These are phyloP conservation scores for Perca fluviatilis DNA, from an alignment of 2,113 vertebrate genomes.

Conservation along the genomic window DNA sequence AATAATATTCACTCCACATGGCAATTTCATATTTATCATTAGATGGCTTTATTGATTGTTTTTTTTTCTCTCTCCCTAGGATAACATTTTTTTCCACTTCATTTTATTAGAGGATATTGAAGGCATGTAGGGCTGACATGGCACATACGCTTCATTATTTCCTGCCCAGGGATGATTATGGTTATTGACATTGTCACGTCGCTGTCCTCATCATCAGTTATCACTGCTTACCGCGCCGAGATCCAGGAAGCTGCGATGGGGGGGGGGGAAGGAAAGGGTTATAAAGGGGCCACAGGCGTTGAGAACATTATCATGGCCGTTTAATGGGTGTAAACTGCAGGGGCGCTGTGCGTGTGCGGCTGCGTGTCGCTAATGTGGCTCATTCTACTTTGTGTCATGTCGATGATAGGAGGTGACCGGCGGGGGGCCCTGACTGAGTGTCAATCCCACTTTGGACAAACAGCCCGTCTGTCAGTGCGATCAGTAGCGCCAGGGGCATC, in stretches of 20 bases:
- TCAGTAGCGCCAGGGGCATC: constrained; percentile 53
- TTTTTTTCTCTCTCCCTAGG: constrained; percentile 55
- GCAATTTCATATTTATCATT: constrained; percentile 85
- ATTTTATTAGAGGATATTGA: constrained; percentile 87
- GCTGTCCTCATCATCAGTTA: constrained; percentile 84
- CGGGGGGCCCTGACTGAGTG: constrained; percentile 81
- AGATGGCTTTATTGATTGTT: constrained; percentile 85
- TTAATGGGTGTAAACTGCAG: constrained; percentile 90
- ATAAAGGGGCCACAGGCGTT: constrained; percentile 42
- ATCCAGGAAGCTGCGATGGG: constrained; percentile 46
- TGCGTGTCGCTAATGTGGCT: constrained; percentile 88
- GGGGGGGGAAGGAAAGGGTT: background rate
- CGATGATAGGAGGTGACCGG: constrained; percentile 82
- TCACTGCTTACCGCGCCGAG: constrained; percentile 83
- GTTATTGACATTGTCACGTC: constrained; percentile 92
- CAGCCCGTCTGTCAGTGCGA: constrained; percentile 70
- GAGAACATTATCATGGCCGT: constrained; percentile 75
- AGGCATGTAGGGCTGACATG: constrained; percentile 81
- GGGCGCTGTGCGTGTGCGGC: constrained; percentile 60
- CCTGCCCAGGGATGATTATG: constrained; percentile 85
- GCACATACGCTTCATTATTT: constrained; percentile 88
- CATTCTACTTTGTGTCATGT: constrained; percentile 91
- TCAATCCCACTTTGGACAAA: constrained; percentile 91
- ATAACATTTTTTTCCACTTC: constrained; percentile 73
- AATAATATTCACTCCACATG: constrained; percentile 79